Evolutionary conservation across 2,888 invertebrate genomes (phyloP).

Genomic region (Cephonodes hylas): DNA sequence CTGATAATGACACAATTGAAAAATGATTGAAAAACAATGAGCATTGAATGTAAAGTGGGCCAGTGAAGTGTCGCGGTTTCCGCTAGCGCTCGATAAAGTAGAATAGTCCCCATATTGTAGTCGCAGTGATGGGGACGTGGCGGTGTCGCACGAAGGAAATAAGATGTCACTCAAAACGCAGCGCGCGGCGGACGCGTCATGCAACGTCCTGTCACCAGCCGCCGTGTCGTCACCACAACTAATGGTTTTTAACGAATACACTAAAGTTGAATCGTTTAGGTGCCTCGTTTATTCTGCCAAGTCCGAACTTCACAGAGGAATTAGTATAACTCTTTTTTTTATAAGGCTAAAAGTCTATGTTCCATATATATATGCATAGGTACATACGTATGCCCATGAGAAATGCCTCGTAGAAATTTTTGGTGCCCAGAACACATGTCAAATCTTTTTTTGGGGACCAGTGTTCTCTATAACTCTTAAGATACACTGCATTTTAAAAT

Average conservation of each 20-base stretch:
- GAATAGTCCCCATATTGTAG: constrained; percentile 25
- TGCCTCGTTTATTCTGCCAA: not conserved
- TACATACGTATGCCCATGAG: too few relatives aligned
- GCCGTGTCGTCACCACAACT: constrained; percentile 4
- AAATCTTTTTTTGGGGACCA: too few relatives aligned
- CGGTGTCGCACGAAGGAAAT: constrained; percentile 56
- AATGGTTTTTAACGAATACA: constrained; percentile 2
- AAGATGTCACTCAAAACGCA: constrained; percentile 64
- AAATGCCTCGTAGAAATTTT: too few relatives aligned
- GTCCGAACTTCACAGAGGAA: too few relatives aligned
- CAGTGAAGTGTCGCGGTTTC: constrained; percentile 40
- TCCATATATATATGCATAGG: too few relatives aligned
- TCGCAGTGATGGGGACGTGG: constrained; percentile 25
- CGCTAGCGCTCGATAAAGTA: constrained; percentile 42
- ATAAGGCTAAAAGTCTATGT: too few relatives aligned
- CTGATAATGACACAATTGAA: too few relatives aligned
- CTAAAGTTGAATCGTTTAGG: not conserved
- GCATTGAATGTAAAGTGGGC: constrained; percentile 37
- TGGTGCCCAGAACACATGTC: too few relatives aligned
- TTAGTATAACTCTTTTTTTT: too few relatives aligned
- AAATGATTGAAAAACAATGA: not conserved
- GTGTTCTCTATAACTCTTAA: too few relatives aligned
- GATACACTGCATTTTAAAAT: too few relatives aligned
- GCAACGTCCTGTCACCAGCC: constrained; percentile 20
- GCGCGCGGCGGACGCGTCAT: constrained; percentile 18